Conservation (phyloP, 2,797 vertebrate genomes). For the Babyrousa celebensis region DNA sequence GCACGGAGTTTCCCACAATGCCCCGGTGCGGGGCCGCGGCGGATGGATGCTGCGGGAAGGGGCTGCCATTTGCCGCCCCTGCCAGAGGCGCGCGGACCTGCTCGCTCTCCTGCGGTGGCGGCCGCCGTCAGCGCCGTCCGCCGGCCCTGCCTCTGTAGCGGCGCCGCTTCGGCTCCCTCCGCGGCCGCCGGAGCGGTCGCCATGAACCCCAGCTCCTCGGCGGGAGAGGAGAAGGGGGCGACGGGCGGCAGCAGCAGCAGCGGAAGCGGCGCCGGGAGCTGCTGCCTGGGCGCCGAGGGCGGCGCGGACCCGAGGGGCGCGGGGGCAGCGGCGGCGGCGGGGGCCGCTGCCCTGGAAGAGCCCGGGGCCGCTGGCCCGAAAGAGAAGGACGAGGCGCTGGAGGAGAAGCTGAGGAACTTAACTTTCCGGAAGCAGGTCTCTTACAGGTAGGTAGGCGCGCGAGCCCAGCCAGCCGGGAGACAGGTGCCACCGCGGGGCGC, state of each 20-base stretch:
- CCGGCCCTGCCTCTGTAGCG: constrained; percentile 78
- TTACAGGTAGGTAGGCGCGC: constrained; percentile 95
- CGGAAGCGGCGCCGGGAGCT: constrained; percentile 84
- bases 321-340: constrained; percentile 75
- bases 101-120: constrained; percentile 66
- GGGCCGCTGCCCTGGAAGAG: constrained; percentile 86
- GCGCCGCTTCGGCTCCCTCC: constrained; percentile 68
- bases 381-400: constrained; percentile 95
- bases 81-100: constrained; percentile 85
- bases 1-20: constrained; percentile 93
- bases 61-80: constrained; percentile 91
- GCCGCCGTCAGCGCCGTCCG: constrained; percentile 70
- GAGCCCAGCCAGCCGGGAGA: background rate
- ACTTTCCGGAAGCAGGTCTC: constrained; percentile 99
- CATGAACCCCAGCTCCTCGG: constrained; percentile 87
- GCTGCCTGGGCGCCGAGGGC: constrained; percentile 91
- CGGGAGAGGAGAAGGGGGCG: constrained; percentile 89
- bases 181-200: constrained; percentile 73
- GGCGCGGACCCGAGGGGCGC: constrained; percentile 87
- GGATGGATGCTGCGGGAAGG: constrained; percentile 91
- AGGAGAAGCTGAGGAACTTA: constrained; percentile 96
- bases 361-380: constrained; percentile 89
- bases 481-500: constrained; percentile 72
- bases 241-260: constrained; percentile 83
- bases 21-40: constrained; percentile 90